Evolutionary conservation across 2,113 vertebrate genomes (phyloP), one percentile per base, ranked within the genome.

Genomic region (Bagarius yarrelli): DNA sequence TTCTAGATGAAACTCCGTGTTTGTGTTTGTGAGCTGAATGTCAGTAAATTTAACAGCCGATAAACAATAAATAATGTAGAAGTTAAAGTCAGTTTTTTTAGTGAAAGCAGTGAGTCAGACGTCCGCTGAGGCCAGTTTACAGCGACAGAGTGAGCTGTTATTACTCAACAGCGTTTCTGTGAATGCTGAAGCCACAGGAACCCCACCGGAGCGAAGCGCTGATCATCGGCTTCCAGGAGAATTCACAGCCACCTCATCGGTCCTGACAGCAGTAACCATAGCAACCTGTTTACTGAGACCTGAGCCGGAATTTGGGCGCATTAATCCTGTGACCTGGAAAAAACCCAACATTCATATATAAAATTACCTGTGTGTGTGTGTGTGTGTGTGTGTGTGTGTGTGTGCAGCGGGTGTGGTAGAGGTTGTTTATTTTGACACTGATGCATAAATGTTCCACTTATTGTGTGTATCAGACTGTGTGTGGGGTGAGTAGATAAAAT

Each of bases 231-330:
- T 59, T 75, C 18, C 56, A 53, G 61, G 19, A 53, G 44, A 74
- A 59, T 61, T 25, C 63, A 53, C 55, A 59, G 25, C 64, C 36
- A 47, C 53, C 53, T 30, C 16, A 44, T 69, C 60, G 16, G 50
- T 56, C 69, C 59, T 27, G 27, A 52, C 64, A 19, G 73, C n/a
- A 40, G 67, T 72, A 84, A 77, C 70, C 79, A 84, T 78, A 13
- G 50, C 56, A 71, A 80, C 74, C 34, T 69, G 59, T 60, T 59
- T 67, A 73, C 6, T 80, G 55, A 52, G 56, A 80, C 40, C 21
- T 53, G 34, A 56, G 40, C 56, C 25, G 23, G 30, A 76, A 21
- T 59, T 56, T 66, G 23, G 70, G 53, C 30, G 78, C 70, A 52
- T 44, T 57, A 44, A 60, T 67, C 55, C 40, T 52, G 12, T 80